Conservation (phyloP, 2,797 vertebrate species). For the Sebastolobus alascanus region DNA sequence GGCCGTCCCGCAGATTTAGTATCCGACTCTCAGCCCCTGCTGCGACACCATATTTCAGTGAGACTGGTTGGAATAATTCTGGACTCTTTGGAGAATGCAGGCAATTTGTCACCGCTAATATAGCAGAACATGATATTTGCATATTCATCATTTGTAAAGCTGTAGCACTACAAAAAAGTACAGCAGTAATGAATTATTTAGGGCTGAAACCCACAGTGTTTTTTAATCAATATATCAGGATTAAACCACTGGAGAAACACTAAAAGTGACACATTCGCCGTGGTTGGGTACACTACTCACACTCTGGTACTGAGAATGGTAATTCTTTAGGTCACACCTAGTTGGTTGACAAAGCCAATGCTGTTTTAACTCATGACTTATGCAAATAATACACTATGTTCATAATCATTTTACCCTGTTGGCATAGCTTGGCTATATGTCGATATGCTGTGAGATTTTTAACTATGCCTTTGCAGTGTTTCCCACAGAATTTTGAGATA, state of each 20-base stretch:
- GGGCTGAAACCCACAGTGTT: constrained; percentile 6
- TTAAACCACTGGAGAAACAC: constrained; percentile 14
- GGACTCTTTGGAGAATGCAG: constrained; percentile 44
- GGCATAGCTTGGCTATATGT: background rate
- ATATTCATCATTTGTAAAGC: constrained; percentile 54
- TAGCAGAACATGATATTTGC: constrained; percentile 48
- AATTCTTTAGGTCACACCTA: background rate
- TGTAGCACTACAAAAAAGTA: constrained; percentile 27
- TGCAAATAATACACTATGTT: background rate
- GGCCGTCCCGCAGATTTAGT: constrained; percentile 51
- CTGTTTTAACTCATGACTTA: background rate
- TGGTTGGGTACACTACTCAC: background rate
- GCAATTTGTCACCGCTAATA: constrained; percentile 62
- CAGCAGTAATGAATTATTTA: constrained; percentile 45
- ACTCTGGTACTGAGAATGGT: background rate
- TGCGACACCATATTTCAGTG: constrained; percentile 57
- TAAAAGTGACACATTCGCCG: constrained; percentile 1
- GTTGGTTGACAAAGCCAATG: background rate
- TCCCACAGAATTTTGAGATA: too few species aligned
- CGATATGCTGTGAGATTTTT: background rate
- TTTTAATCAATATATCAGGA: constrained; percentile 37
- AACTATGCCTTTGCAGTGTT: too few species aligned
- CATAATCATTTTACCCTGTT: background rate
- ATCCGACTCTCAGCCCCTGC: constrained; percentile 52
- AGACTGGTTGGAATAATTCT: constrained; percentile 55